Evolutionary conservation across 2,888 invertebrate genomes (phyloP).

Genomic region (Acrobasis repandana): DNA sequence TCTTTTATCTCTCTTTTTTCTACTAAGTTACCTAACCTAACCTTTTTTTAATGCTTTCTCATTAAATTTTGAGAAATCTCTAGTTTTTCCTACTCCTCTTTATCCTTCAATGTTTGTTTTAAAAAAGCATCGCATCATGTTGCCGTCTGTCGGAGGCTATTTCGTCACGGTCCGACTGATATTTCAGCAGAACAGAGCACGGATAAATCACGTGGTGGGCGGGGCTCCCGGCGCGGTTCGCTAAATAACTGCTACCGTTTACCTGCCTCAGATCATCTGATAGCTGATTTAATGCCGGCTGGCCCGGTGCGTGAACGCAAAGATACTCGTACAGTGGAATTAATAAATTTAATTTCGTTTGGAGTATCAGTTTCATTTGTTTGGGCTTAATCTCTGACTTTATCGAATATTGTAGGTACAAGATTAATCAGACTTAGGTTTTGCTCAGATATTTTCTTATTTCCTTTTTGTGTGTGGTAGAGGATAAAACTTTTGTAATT

Average conservation of each 20-base stretch:
- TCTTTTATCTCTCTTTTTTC: too few relatives aligned
- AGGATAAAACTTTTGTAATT: too few relatives aligned
- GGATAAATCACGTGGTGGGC: conserved; percentile 79
- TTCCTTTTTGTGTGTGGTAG: too few relatives aligned
- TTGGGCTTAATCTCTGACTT: background rate
- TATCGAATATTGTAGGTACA: background rate
- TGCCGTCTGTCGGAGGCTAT: conserved; percentile 25
- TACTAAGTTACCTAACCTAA: too few relatives aligned
- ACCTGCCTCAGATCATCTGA: conserved; percentile 75
- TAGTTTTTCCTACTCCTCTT: too few relatives aligned
- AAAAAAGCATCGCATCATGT: too few relatives aligned
- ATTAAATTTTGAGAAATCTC: too few relatives aligned
- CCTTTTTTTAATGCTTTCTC: too few relatives aligned
- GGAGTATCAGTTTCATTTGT: background rate
- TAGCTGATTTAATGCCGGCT: conserved; percentile 76
- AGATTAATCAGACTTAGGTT: background rate
- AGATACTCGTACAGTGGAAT: background rate
- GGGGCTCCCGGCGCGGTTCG: conserved; percentile 59
- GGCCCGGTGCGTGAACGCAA: conserved; percentile 43
- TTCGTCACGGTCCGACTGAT: conserved; percentile 54
- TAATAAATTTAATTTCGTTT: conserved; percentile 5
- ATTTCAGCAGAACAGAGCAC: conserved; percentile 68
- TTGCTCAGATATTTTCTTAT: background rate
- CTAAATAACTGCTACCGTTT: conserved; percentile 80
- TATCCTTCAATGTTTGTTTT: too few relatives aligned